Evolutionary conservation across 2,113 vertebrate species (phyloP), one percentile per base, ranked within the genome.

Genomic region (Parotia lawesii): DNA sequence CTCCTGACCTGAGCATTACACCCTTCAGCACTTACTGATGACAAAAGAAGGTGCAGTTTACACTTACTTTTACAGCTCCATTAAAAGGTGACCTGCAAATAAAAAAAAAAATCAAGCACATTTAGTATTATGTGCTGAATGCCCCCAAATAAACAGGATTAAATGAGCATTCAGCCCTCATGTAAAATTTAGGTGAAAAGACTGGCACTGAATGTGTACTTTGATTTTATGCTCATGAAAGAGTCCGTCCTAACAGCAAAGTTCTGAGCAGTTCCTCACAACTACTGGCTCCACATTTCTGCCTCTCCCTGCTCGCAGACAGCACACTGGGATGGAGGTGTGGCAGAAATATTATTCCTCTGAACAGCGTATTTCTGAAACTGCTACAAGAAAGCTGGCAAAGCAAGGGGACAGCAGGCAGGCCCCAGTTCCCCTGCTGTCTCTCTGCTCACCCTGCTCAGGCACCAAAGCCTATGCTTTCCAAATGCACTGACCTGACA

Each of bases 41-140:
- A 96, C 91, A 96, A 96, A 95, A 91, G 94, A 91, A 95, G 93
- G 91, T 74, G 90, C 94, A 94, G 91, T 85, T 96, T 97, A 95
- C 93, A 97, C 95, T 95, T 96, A 96, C 94, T 96, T 97, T 97
- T 97, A 97, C 91, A 96, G 93, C 96, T 96, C 96, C 95, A 96
- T 96, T 96, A 93, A 97, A 97, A 96, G 94, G 95, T 95, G 95
- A 97, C 94, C 96, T 97, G 95, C 90, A 97, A 97, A 96, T 76
- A 96, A 95, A 96, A 96, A 96, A 96, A 88, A 94, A 96, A 95
- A 97, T 96, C 94, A 89, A 90, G 91, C 91, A 91, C 96, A 96
- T 96, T 97, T 96, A 97, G 95, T 96, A 95, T 85, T 74, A 93
- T 94, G 93, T 91, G 91, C 94, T 87, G 87, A 96, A 95, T 94